Conservation (phyloP, 2,113 vertebrate species). For the Stictonetta naevosa region DNA sequence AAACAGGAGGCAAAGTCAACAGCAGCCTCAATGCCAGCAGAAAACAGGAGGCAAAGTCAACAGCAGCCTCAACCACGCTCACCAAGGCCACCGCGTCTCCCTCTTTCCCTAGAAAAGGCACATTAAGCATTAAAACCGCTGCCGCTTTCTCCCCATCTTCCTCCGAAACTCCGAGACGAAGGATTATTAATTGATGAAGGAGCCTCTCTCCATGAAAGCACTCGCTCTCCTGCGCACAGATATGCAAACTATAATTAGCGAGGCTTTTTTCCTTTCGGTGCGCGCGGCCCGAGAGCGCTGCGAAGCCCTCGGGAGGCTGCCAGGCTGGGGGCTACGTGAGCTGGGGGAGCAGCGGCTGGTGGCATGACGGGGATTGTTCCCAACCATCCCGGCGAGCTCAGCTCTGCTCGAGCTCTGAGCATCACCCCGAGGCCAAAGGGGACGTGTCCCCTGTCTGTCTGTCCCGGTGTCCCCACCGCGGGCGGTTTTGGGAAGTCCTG, state of each 20-base stretch:
- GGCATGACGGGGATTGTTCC: background rate
- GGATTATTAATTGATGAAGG: background rate
- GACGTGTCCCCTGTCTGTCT: background rate
- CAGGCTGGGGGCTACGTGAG: background rate
- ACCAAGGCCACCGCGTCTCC: background rate
- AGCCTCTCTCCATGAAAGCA: background rate
- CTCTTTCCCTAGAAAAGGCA: background rate
- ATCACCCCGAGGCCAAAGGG: background rate
- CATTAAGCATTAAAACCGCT: background rate
- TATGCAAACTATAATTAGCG: background rate
- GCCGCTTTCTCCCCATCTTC: background rate
- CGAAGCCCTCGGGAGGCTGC: background rate
- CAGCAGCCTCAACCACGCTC: background rate
- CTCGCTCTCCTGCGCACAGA: background rate
- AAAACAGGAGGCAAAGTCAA: slow-evolving; percentile 2
- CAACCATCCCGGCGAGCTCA: background rate
- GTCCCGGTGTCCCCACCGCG: fast-evolving
- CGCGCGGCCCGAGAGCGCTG: background rate
- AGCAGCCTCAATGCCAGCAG: too few species aligned
- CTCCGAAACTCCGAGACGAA: background rate
- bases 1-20: slow-evolving; percentile 7
- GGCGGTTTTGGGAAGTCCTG: background rate
- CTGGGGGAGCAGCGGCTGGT: background rate
- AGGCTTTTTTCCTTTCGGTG: background rate
- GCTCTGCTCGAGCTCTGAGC: background rate